These are phyloP conservation scores for Cetonia aurata DNA, from an alignment of 2,888 invertebrate species.

Conservation along the genomic window DNA sequence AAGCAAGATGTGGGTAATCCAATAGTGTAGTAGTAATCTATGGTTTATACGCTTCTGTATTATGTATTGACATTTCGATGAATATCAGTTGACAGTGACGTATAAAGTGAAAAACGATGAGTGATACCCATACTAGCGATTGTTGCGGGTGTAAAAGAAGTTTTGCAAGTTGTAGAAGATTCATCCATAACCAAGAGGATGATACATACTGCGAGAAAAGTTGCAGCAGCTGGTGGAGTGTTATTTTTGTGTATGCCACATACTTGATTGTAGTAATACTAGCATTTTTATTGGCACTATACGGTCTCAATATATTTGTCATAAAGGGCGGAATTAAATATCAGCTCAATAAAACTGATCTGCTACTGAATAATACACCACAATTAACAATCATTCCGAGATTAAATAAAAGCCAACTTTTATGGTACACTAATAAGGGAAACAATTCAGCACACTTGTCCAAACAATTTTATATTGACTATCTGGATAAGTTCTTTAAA, in stretches of 20 bases:
- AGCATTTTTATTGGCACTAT: not conserved
- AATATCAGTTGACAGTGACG: too few species aligned
- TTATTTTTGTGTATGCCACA: not conserved
- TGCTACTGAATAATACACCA: conserved; percentile 11
- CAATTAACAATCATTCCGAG: conserved; percentile 14
- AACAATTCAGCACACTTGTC: not conserved
- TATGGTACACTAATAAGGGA: conserved; percentile 10
- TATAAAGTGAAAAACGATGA: too few species aligned
- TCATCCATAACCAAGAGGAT: conserved; percentile 6
- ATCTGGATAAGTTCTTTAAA: conserved; percentile 30
- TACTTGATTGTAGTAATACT: conserved; percentile 8
- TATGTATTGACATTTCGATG: too few species aligned
- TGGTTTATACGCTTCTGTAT: too few species aligned
- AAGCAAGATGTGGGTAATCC: too few species aligned
- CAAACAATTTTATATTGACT: conserved; percentile 18
- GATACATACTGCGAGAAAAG: conserved; percentile 21
- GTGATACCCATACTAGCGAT: too few species aligned
- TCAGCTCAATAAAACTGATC: conserved; percentile 1
- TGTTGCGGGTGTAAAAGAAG: too few species aligned
- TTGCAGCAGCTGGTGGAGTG: conserved; percentile 3
- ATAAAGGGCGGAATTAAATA: not conserved
- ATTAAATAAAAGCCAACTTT: not conserved
- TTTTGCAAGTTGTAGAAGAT: not conserved
- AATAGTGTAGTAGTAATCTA: too few species aligned
- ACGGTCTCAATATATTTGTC: not conserved